Conservation (phyloP, 2,888 invertebrate species). For the Catocala sponsa region DNA sequence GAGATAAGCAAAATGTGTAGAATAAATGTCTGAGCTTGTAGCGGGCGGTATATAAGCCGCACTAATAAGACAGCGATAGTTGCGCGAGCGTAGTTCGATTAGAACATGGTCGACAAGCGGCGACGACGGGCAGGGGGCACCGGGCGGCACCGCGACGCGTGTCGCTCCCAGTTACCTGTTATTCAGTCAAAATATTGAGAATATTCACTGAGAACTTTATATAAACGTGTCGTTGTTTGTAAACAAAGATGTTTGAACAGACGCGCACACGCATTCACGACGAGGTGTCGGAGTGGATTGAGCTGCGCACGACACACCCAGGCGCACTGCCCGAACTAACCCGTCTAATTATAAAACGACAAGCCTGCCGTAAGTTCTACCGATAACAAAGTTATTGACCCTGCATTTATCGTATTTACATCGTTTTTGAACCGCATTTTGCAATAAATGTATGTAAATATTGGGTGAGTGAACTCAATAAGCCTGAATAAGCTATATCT, state of each 20-base stretch:
- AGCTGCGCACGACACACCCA: slow-evolving; percentile 44
- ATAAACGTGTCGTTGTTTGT: slow-evolving; percentile 54
- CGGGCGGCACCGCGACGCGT: too few species aligned
- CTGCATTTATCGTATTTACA: slow-evolving; percentile 6
- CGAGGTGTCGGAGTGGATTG: slow-evolving; percentile 30
- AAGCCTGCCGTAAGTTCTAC: slow-evolving; percentile 26
- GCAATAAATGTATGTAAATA: slow-evolving; percentile 6
- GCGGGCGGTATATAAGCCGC: too few species aligned
- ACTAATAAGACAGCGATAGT: too few species aligned
- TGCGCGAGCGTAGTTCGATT: too few species aligned
- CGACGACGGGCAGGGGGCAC: too few species aligned
- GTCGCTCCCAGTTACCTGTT: too few species aligned
- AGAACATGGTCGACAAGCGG: too few species aligned
- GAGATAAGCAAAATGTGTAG: too few species aligned
- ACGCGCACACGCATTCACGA: slow-evolving; percentile 43
- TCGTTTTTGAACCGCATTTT: slow-evolving; percentile 3
- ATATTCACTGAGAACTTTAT: slow-evolving; percentile 3
- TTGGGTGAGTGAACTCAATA: slow-evolving; percentile 8
- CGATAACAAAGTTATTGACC: slow-evolving; percentile 41
- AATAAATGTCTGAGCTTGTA: too few species aligned
- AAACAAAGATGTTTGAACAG: slow-evolving; percentile 53
- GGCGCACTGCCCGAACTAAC: slow-evolving; percentile 41
- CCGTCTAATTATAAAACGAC: slow-evolving; percentile 56
- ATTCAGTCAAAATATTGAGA: slow-evolving; percentile 10
- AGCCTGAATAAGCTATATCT: neutral